A percentile compares a stretch with the other conserved stretches of the same genome.
Evolutionary conservation across 2,113 vertebrate genomes (phyloP).

Genomic region (Ciconia stormi): DNA sequence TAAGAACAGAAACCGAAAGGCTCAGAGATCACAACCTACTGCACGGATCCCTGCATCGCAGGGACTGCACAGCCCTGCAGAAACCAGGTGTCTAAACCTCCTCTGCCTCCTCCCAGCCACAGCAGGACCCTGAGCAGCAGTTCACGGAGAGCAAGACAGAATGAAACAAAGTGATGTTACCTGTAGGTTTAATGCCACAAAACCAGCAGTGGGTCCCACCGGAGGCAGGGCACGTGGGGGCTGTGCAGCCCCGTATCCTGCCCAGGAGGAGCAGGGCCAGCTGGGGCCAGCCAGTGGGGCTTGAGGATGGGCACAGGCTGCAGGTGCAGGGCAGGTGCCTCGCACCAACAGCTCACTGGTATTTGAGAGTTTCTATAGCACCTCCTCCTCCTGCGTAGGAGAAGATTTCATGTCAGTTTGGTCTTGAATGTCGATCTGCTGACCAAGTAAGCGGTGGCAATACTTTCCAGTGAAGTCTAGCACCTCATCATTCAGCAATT

Average conservation of each 20-base stretch:
- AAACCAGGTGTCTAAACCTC: rapidly evolving
- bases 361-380: not conserved
- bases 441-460: not conserved
- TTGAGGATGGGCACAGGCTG: rapidly evolving
- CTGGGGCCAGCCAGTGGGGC: rapidly evolving
- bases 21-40: not conserved
- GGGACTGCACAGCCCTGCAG: not conserved
- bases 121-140: not conserved
- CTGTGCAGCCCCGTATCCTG: rapidly evolving
- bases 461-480: not conserved
- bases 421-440: not conserved
- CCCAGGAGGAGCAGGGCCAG: rapidly evolving
- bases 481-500: rapidly evolving
- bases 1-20: not conserved
- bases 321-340: not conserved
- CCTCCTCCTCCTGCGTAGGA: not conserved
- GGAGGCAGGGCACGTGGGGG: not conserved
- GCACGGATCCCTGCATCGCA: rapidly evolving
- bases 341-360: not conserved
- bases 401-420: not conserved
- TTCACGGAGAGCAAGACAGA: not conserved
- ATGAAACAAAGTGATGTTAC: not conserved
- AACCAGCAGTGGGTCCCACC: rapidly evolving
- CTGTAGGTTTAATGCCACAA: not conserved
- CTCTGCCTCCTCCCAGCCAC: not conserved